phyloP scores from a whole-genome alignment of 2,113 vertebrate genomes.

The Eira barbara region DNA sequence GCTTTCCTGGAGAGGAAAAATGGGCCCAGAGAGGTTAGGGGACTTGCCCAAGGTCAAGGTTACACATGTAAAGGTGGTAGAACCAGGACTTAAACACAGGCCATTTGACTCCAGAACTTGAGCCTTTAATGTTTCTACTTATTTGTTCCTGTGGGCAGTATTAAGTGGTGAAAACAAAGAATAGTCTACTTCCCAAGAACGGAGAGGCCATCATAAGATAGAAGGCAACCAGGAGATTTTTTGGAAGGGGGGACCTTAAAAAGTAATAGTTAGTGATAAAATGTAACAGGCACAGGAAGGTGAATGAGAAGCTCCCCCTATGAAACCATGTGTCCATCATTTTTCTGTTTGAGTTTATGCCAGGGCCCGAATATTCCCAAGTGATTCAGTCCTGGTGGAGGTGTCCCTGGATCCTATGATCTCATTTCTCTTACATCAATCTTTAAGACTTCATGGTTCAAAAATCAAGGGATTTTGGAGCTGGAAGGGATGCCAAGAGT shows the following conservation, averaged over 20 bases:
- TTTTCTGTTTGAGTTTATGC: slow-evolving; percentile 32
- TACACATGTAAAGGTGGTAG: neutral
- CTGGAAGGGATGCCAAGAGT: neutral
- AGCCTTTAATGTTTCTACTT: neutral
- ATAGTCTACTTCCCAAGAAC: neutral
- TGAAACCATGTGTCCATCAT: neutral
- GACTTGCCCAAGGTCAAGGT: slow-evolving; percentile 23
- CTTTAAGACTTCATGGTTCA: neutral
- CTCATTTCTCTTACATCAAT: slow-evolving; percentile 26
- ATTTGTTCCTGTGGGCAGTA: neutral
- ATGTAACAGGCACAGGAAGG: neutral
- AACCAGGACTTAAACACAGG: neutral
- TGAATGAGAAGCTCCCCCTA: neutral
- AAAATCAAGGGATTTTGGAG: neutral
- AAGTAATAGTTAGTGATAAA: neutral
- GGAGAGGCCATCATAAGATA: neutral
- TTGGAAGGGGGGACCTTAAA: neutral
- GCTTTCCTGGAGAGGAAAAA: neutral
- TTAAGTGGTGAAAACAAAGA: neutral
- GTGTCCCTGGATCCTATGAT: neutral
- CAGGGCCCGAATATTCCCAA: neutral
- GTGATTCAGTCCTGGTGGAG: neutral
- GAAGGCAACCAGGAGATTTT: neutral
- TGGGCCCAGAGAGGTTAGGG: slow-evolving; percentile 9
- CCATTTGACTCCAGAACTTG: neutral